A percentile compares a stretch with the other conserved stretches of the same genome.
Conservation (phyloP, 2,113 vertebrate species). For the Neolamprologus fasciatus region DNA sequence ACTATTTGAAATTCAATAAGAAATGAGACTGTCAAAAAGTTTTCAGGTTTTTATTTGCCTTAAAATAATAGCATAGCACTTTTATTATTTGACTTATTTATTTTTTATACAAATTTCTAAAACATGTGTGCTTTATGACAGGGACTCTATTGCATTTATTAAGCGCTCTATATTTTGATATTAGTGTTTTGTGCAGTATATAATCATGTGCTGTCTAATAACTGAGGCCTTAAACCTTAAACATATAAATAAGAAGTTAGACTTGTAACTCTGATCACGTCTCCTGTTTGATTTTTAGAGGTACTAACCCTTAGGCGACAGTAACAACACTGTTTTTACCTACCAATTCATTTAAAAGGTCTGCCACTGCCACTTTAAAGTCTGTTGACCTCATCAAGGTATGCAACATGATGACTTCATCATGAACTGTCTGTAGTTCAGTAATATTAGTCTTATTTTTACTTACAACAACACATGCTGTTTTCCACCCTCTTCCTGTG, state of each 20-base stretch:
- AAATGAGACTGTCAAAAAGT: background rate
- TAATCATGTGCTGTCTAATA: background rate
- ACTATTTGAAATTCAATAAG: background rate
- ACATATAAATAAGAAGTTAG: background rate
- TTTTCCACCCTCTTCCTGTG: background rate
- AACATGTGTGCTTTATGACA: background rate
- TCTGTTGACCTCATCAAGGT: background rate
- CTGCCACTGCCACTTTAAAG: background rate
- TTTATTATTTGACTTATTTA: background rate
- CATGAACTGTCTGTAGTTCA: background rate
- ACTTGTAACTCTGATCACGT: background rate
- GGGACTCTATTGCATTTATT: background rate
- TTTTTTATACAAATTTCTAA: background rate
- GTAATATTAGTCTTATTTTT: background rate
- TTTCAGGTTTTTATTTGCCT: background rate
- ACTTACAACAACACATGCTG: background rate
- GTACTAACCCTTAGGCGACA: rapidly evolving
- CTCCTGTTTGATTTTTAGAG: background rate
- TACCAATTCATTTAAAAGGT: background rate
- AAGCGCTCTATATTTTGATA: background rate
- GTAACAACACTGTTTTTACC: background rate
- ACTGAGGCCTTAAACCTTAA: background rate
- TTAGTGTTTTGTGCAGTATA: background rate
- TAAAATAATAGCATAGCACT: background rate
- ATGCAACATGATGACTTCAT: background rate